Conservation (phyloP, 2,888 invertebrate species). For the Phengaris alcon region DNA sequence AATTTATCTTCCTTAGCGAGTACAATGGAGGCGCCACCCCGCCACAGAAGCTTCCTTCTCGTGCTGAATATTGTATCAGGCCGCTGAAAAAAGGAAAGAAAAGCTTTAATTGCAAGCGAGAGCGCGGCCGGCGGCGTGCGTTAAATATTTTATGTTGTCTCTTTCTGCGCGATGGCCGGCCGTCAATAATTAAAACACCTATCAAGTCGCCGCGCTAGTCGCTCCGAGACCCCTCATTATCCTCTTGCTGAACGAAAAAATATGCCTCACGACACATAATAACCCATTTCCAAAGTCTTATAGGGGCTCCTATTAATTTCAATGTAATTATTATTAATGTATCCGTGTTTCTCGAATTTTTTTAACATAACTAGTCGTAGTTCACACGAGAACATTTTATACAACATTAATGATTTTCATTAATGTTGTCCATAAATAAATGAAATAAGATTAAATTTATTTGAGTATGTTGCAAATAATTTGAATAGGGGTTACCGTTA, state of each 20-base stretch:
- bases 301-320: neutral
- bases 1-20: constrained; percentile 85
- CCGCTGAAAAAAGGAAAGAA: constrained; percentile 78
- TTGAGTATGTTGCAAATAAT: neutral
- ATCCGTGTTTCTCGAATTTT: neutral
- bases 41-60: constrained; percentile 78
- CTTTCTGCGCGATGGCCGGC: constrained; percentile 54
- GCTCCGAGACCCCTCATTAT: constrained; percentile 68
- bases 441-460: neutral
- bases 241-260: constrained; percentile 45
- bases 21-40: constrained; percentile 80
- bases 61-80: constrained; percentile 80
- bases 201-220: constrained; percentile 73
- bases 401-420: neutral
- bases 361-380: neutral
- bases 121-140: constrained; percentile 74
- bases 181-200: constrained; percentile 72
- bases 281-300: neutral
- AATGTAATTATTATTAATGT: neutral
- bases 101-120: constrained; percentile 79
- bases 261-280: constrained; percentile 27
- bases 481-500: neutral
- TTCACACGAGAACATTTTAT: neutral
- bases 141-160: constrained; percentile 78
- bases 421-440: neutral